Evolutionary conservation across 2,888 invertebrate species (phyloP), one percentile per base, ranked within the genome.

Genomic region (Sialis lutaria): DNA sequence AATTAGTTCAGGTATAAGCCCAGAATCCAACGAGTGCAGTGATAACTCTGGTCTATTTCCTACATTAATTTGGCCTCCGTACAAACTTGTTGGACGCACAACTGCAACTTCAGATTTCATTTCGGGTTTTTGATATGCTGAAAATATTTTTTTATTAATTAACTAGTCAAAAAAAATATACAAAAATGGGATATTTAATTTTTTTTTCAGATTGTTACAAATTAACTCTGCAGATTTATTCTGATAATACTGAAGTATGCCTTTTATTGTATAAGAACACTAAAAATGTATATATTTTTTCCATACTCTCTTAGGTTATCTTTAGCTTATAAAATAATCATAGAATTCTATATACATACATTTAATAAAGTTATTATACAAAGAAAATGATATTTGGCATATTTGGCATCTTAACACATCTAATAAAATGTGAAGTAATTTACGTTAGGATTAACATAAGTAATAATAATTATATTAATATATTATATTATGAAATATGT

Each of bases 1-100:
- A 56, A 92, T 75, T 8, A 89, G 86, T 63, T 91, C 79, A 46
- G 78, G 79, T 44, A 66, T 70, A 42, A 68, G 57, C 44, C 75
- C 65, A 50, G 74, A 67, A 54, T 74, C 72, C 53, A 77, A 76
- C 55, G 76, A 68, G 55, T 72, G 59, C 54, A 71, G 58, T 47
- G 69, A 12, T 22, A 45, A 31, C 40, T 45, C 45, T 32, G 40
- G 45, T 37, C 49, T 52, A 52, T 59, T 54, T 49, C 49, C 48
- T 33, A 55, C 47, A 22, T 22, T 22, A 22, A 22, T 22, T 52
- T 58, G 56, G 43, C 61, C 55, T 22, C 65, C 64, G 52, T 61
- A 64, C 6, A 67, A 52, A 33, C 63, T 60, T 5, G 65, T 65
- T 41, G 67, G 65, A 49, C 67, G 60, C 32, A 42, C 34, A 31